Base-by-base conservation (phyloP, 1,140 invertebrate species). In the Zophobas atratus region DNA sequence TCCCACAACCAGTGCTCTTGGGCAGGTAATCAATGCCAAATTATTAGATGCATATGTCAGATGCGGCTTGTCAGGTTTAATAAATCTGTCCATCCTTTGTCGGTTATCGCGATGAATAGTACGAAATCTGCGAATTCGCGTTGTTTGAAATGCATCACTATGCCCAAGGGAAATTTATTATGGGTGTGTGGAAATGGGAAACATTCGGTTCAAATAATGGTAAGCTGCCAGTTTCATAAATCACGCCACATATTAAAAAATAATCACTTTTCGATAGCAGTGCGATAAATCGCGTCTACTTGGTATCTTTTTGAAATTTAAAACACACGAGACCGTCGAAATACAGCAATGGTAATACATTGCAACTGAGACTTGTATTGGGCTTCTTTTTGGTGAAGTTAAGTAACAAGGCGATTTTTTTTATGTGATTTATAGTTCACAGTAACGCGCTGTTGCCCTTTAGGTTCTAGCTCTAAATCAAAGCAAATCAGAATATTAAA, bases 401-500 rank as follows among this genome's bases (percentile, higher is more conserved):
- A 60, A 60, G 56, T 60, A 60, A 60, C 56, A 60, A 60, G 56
- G 38, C 56, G 39, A 67, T 35, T 57, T 57, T 57, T 67, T 67
- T 67, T 60, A 35, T 67, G 60, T 67, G 60, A 67, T 67, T 67
- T 67, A 67, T 67, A 4, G 60, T 41, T 67, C 39, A 67, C 38
- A 67, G 36, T 36, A 67, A 41, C 60, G 39, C 60, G 60, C 70
- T 72, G 51, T 72, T 72, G 70, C 70, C 70, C 39, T 67, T 67
- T 67, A 39, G 60, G 20, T 67, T 67, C 38, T 43, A 38, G 48
- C 32, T n/a, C 71, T 73, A 73, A 73, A 73, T 73, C 71, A 73
- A 73, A 33, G 71, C 71, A 73, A 73, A 73, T 73, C 71, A 73
- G 71, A 53, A 73, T 73, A 73, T 73, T 73, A 73, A 73, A 73